Percentiles rank a stretch among this genome's conserved stretches.
Conservation (phyloP, 2,113 vertebrate species). For the Corythaixoides concolor region DNA sequence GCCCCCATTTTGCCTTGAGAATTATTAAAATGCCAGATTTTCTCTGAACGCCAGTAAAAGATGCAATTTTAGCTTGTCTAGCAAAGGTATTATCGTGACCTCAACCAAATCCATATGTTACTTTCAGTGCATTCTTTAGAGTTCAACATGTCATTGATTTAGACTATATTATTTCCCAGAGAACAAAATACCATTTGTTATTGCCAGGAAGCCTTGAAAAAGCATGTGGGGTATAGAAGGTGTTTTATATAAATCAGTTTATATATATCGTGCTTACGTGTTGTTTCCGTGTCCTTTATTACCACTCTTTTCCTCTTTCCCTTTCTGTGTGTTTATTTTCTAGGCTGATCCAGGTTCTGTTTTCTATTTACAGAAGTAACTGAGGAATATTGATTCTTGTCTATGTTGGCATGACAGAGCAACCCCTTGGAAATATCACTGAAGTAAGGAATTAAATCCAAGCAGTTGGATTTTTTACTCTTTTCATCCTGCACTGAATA, state of each 20-base stretch:
- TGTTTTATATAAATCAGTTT: conserved; percentile 29
- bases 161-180: conserved; percentile 6
- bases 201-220: conserved; percentile 23
- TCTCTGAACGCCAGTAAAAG: neutral
- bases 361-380: conserved; percentile 25
- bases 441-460: conserved; percentile 43
- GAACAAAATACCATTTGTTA: conserved; percentile 33
- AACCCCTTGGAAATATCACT: conserved; percentile 25
- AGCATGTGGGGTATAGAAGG: neutral
- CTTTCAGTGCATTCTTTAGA: conserved; percentile 7
- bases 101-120: neutral
- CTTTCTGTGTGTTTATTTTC: neutral
- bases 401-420: neutral
- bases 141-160: conserved; percentile 37
- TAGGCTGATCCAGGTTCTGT: neutral
- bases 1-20: neutral
- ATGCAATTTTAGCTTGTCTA: neutral
- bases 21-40: neutral
- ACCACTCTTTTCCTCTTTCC: neutral
- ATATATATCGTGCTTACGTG: neutral
- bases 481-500: neutral
- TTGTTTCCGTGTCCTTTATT: conserved; percentile 16
- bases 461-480: conserved; percentile 11
- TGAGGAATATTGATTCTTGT: conserved; percentile 27
- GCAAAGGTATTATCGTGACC: neutral